Base-by-base conservation (phyloP, 2,113 vertebrate genomes). In the Acanthochromis polyacanthus region DNA sequence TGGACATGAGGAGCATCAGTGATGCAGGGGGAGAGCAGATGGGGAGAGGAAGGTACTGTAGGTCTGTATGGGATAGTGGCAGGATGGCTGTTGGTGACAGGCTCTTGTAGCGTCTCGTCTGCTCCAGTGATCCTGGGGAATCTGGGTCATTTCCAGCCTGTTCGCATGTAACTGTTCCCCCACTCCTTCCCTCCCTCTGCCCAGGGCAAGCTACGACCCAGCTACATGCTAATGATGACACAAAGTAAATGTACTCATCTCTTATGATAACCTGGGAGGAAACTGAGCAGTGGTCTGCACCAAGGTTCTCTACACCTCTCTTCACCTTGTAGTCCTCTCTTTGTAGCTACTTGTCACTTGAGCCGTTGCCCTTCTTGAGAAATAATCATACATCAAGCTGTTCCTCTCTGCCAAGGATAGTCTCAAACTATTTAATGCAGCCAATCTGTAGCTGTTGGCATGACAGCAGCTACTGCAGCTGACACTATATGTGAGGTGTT, bases 71-170 rank as follows among this genome's bases (percentile, higher is more conserved):
- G 82, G 84, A 83, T 65, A 76, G 89, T 85, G 78, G 65, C 79
- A 90, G 80, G 61, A 83, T 76, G 82, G 84, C 90, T 82, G 88
- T 89, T 81, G 89, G 88, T 90, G 90, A 90, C 91, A 80, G 84
- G 78, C 89, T 86, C 85, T 84, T 86, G 87, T 88, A 87, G 78
- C 50, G 89, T 93, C 89, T 89, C 83, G 81, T 90, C 91, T 93
- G 93, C 91, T 91, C 90, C 89, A 89, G 82, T 92, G 93, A 92
- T 93, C 91, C 81, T 38, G 50, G 87, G 91, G 92, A 94, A 95
- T 93, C 93, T 95, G 93, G 94, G 94, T 93, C 94, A 95, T 87
- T 92, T 93, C 89, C 89, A 93, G 93, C 91, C 87, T 84, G 90
- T 90, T 94, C 87, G 68, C 89, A 93, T 91, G 77, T 80, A 89